Evolutionary conservation across 2,797 vertebrate genomes (phyloP).

Genomic region (Dromococcyx pavoninus): DNA sequence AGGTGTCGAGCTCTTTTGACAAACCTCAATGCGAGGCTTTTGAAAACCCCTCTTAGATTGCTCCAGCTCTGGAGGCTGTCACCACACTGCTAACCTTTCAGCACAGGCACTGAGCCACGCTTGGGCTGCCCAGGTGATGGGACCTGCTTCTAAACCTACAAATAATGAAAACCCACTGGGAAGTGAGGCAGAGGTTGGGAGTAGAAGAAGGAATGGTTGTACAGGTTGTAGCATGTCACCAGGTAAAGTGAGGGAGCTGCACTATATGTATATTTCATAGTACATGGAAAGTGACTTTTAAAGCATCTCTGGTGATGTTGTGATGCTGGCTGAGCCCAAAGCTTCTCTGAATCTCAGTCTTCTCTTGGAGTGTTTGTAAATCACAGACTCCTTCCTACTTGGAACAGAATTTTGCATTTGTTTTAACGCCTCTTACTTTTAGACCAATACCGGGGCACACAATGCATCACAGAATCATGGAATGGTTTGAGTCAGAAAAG

Average conservation of each 20-base stretch:
- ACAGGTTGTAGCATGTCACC: not conserved
- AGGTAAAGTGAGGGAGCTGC: not conserved
- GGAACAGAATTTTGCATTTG: not conserved
- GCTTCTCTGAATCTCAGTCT: not conserved
- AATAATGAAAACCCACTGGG: not conserved
- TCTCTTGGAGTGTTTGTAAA: not conserved
- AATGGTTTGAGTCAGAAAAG: too few species aligned
- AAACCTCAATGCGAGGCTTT: not conserved
- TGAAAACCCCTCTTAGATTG: not conserved
- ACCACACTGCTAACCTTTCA: not conserved
- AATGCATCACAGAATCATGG: too few species aligned
- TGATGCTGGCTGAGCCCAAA: not conserved
- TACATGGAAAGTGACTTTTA: conserved; percentile 64
- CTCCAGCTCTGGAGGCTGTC: not conserved
- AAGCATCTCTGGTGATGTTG: not conserved
- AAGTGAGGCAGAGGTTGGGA: not conserved
- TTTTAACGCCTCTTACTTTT: not conserved
- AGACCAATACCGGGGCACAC: too few species aligned
- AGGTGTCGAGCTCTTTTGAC: not conserved
- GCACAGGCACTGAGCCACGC: fast-evolving
- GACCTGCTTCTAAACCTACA: not conserved
- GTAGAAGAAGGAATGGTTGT: not conserved
- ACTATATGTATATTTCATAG: conserved; percentile 58
- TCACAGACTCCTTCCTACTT: not conserved
- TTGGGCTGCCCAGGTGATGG: not conserved